Base-by-base conservation (phyloP, 92 coral and sea anemone species). In the Phenganax subtilis region DNA sequence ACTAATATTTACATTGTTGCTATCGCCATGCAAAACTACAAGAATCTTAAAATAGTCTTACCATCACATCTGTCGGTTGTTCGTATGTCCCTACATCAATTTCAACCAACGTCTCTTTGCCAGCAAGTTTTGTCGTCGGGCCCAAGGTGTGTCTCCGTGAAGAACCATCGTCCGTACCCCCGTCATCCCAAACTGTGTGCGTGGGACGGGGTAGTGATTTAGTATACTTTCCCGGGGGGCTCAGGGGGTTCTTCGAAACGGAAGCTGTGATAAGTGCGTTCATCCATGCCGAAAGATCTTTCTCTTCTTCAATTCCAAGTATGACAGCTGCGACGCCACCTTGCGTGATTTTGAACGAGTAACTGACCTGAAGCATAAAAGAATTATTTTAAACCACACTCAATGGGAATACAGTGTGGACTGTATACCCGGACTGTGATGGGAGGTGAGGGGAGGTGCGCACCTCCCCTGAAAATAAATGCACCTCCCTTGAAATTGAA, bases 231-330 rank as follows among this genome's bases (percentile, higher is more conserved):
- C 6, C 61, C 16, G 54, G 83, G 29, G 99, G 99, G 72, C 93
- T 80, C 60, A 82, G 85, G 10, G 80, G 73, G 51, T 85, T 91
- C 62, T 93, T 96, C 0, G 96, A 88, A 56, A 94, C 98, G 12
- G 86, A 93, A 6, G 99, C 99, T 6, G 99, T 93, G 90, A 96
- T 96, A 16, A 96, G 87, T 11, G 99, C 97, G 81, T 93, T 96
- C 97, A 96, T 92, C 99, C 99, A 96, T 44, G 99, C 97, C 0
- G 99, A 96, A 16, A 96, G 80, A 58, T 96, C 99, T 47, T 90
- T 93, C 5, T 97, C 99, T 75, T 88, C 93, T 75, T 96, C 99
- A 59, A 96, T 92, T 11, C 97, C 97, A 44, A 96, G 85, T 11
- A 91, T 88, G 66, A 96, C 89, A 31, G 88, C 82, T 4, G 90